Evolutionary conservation across 2,888 invertebrate genomes (phyloP), one percentile per base, ranked within the genome.

Genomic region (Phengaris alcon): DNA sequence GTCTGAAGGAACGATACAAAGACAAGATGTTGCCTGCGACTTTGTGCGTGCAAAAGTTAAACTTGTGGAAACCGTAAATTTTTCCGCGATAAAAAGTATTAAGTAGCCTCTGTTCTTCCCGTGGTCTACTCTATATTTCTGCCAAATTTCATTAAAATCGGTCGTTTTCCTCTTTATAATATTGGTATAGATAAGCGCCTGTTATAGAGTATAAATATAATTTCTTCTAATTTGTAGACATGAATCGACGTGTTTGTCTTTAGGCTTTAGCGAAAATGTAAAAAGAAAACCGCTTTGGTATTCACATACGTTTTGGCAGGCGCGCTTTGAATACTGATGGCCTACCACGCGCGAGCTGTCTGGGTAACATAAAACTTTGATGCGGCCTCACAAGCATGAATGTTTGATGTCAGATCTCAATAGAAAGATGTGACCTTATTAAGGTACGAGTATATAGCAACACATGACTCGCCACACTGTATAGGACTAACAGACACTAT

Each of bases 301-400:
- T 72, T 52, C 72, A 72, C 54, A 35, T 72, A 52, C 35, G 54
- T 52, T 52, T 35, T 51, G 52, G 51, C 52, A 52, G 72, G 2
- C 72, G 72, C 52, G 72, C 7, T 72, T 52, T 12, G 72, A 72
- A 72, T 72, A 72, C 72, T 35, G 35, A 72, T 72, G 12, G 5
- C 13, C n/a, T 46, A 8, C 35, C 10, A 35, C 35, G 59, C 13
- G 69, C 51, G 15, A n/a, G 9, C 22, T 22, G 51, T 52, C 51
- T 35, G 72, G 52, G 72, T 52, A 70, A n/a, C 48, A 22, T 22
- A 44, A 48, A 54, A 54, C 22, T 72, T 52, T 72, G 52, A 72
- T 22, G 48, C 51, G 51, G 48, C 51, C 13, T 15, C 70, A 15
- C 15, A n/a, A 51, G 9, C 10, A 51, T 48, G 22, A 48, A 70